Evolutionary conservation across 1,140 invertebrate genomes (phyloP).

Genomic region (Megathymus violae): DNA sequence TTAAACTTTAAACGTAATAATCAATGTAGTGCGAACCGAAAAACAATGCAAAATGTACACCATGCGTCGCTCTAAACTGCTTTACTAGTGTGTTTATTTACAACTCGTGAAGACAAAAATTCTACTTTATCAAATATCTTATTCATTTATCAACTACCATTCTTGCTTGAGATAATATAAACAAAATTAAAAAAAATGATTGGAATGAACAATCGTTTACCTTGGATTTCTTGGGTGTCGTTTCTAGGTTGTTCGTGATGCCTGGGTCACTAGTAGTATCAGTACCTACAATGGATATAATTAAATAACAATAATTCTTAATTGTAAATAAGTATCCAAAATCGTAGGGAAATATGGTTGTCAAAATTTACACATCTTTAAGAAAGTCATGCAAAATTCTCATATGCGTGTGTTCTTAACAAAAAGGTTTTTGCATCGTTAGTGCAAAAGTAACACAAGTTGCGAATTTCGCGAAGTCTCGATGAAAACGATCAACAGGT

Average conservation of each 20-base stretch:
- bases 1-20: slow-evolving; percentile 25
- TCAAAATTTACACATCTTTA: too few species aligned
- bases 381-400: too few species aligned
- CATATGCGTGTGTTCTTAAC: too few species aligned
- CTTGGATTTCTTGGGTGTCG: slow-evolving; percentile 79
- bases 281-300: slow-evolving; percentile 60
- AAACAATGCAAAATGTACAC: slow-evolving; percentile 58
- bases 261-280: slow-evolving; percentile 76
- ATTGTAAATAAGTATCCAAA: too few species aligned
- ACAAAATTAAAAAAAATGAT: slow-evolving; percentile 21
- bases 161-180: slow-evolving; percentile 42
- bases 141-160: slow-evolving; percentile 56
- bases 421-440: too few species aligned
- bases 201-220: too few species aligned
- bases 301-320: too few species aligned
- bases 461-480: too few species aligned
- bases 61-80: slow-evolving; percentile 53
- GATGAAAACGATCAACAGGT: too few species aligned
- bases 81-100: slow-evolving; percentile 69
- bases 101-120: slow-evolving; percentile 61
- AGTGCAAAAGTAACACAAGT: too few species aligned
- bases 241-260: slow-evolving; percentile 72
- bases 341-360: too few species aligned
- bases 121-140: slow-evolving; percentile 50
- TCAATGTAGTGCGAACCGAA: slow-evolving; percentile 54